These are phyloP conservation scores for Venusia cambrica DNA, from an alignment of 2,888 invertebrate species.

Conservation along the genomic window DNA sequence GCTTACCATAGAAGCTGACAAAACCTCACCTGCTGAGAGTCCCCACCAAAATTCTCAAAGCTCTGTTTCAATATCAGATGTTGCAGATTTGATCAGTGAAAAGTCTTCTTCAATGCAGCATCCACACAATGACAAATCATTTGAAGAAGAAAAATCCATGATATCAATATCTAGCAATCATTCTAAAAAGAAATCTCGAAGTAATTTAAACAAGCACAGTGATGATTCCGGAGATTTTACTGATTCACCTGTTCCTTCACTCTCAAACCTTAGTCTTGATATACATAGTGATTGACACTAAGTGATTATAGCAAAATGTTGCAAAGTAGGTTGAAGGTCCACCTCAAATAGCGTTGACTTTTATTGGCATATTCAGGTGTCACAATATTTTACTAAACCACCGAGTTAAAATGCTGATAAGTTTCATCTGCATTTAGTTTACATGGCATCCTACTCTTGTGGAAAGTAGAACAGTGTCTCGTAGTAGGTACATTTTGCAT, in stretches of 20 bases:
- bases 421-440: no score
- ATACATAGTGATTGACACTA: constrained; percentile 64
- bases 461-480: no score
- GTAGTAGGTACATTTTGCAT: no score
- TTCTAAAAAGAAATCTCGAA: constrained; percentile 38
- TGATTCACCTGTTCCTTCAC: constrained; percentile 66
- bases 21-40: constrained; percentile 40
- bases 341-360: no score
- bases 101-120: constrained; percentile 46
- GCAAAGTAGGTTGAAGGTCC: no score
- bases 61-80: constrained; percentile 70
- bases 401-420: no score
- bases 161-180: constrained; percentile 31
- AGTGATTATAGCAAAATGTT: constrained; percentile 5
- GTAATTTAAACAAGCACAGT: constrained; percentile 45
- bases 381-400: no score
- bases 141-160: constrained; percentile 30
- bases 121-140: constrained; percentile 39
- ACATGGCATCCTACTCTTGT: no score
- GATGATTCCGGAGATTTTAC: constrained; percentile 70
- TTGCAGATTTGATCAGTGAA: constrained; percentile 69
- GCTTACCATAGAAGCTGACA: constrained; percentile 30
- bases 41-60: constrained; percentile 57
- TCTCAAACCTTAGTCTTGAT: constrained; percentile 71
- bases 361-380: no score